Conservation (phyloP, 2,113 vertebrate genomes). For the Xenopus laevis region DNA sequence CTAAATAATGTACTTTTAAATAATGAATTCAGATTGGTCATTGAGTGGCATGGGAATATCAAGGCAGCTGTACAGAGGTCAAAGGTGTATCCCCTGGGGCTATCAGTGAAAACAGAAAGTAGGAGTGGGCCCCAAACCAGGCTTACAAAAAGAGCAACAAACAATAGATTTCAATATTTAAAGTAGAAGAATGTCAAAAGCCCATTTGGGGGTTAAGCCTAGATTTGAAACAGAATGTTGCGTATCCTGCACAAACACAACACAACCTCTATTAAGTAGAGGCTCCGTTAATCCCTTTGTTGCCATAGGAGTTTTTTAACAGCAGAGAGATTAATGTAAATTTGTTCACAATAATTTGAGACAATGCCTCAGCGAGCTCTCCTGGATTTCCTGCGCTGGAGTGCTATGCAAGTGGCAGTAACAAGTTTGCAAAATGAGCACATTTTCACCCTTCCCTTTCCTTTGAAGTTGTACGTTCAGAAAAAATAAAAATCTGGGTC, state of each 20-base stretch:
- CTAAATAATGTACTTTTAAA: no score
- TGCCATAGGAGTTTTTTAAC: conserved; percentile 5
- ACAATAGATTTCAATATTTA: not conserved
- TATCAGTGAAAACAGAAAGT: not conserved
- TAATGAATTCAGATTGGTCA: not conserved
- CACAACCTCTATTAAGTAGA: not conserved
- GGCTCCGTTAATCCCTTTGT: not conserved
- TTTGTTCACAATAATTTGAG: conserved; percentile 8
- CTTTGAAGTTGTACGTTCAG: conserved; percentile 29
- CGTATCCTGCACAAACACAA: not conserved
- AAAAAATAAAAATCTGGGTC: conserved; percentile 20
- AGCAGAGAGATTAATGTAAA: conserved; percentile 5
- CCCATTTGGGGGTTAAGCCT: not conserved
- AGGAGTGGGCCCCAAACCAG: not conserved
- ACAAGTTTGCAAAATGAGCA: conserved; percentile 36
- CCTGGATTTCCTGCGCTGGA: conserved; percentile 31
- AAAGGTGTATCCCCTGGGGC: not conserved
- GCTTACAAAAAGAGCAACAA: not conserved
- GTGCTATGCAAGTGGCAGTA: conserved; percentile 6
- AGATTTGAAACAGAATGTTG: not conserved
- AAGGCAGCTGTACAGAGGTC: not conserved
- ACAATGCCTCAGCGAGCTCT: conserved; percentile 8
- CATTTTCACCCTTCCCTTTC: conserved; percentile 5
- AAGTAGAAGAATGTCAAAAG: not conserved
- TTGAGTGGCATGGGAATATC: not conserved